phyloP scores from a whole-genome alignment of 2,888 invertebrate genomes.

The Eupsilia transversa region DNA sequence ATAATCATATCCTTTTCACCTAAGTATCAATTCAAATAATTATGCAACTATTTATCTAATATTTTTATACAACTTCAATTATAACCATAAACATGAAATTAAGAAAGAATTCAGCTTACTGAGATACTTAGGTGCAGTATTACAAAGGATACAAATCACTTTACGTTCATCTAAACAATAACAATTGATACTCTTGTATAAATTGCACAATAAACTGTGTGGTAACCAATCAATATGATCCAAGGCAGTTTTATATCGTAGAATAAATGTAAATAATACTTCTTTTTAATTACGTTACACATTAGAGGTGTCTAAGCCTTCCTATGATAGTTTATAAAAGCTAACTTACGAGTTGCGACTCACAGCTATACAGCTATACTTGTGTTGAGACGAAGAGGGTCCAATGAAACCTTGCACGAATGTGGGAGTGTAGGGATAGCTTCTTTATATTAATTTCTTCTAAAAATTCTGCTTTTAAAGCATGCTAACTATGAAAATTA shows the following conservation, averaged over 20 bases:
- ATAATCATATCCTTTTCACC: slow-evolving; percentile 37
- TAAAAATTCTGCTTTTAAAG: slow-evolving; percentile 78
- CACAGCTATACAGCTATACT: slow-evolving; percentile 59
- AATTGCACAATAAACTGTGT: slow-evolving; percentile 55
- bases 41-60: slow-evolving; percentile 29
- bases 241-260: slow-evolving; percentile 68
- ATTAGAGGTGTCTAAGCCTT: slow-evolving; percentile 66
- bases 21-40: slow-evolving; percentile 35
- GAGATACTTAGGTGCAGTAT: slow-evolving; percentile 42
- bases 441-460: slow-evolving; percentile 73
- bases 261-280: slow-evolving; percentile 81
- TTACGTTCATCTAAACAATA: slow-evolving; percentile 46
- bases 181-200: slow-evolving; percentile 60
- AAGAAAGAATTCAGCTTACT: slow-evolving; percentile 13
- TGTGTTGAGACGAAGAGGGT: slow-evolving; percentile 70
- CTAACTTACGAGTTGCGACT: slow-evolving; percentile 77
- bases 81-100: slow-evolving; percentile 20
- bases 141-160: slow-evolving; percentile 47
- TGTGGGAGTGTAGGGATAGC: slow-evolving; percentile 79
- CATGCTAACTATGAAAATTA: slow-evolving; percentile 66
- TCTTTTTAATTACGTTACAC: slow-evolving; percentile 71
- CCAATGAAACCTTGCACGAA: slow-evolving; percentile 77
- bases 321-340: slow-evolving; percentile 75
- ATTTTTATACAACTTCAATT: slow-evolving; percentile 31
- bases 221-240: slow-evolving; percentile 65